Evolutionary conservation across 2,888 invertebrate species (phyloP).

Genomic region (Pseudococcus longispinus): DNA sequence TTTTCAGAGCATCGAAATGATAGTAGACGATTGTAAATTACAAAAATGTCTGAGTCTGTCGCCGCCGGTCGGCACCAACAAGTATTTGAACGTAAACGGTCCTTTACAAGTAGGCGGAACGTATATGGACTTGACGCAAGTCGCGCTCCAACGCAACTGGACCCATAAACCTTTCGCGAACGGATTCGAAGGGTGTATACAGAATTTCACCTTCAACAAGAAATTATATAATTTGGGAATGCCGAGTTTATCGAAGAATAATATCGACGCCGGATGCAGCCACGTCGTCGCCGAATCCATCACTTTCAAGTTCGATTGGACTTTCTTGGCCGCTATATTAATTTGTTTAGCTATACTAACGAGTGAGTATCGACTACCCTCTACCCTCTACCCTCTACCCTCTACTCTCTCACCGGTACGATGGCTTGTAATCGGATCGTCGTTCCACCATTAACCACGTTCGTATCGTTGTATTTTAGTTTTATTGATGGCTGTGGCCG

Average conservation of each 20-base stretch:
- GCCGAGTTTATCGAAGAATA: slow-evolving; percentile 76
- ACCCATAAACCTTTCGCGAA: slow-evolving; percentile 72
- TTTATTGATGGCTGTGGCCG: slow-evolving; percentile 87
- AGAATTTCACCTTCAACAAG: slow-evolving; percentile 86
- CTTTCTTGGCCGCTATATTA: slow-evolving; percentile 87
- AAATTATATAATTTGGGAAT: slow-evolving; percentile 88
- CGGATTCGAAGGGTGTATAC: slow-evolving; percentile 87
- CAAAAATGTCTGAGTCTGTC: slow-evolving; percentile 76
- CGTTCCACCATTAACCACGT: neutral
- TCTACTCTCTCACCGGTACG: too few relatives aligned
- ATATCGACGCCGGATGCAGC: slow-evolving; percentile 76
- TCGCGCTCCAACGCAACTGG: slow-evolving; percentile 75
- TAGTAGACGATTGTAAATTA: slow-evolving; percentile 76
- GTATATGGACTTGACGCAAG: slow-evolving; percentile 70
- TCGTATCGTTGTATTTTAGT: slow-evolving; percentile 65
- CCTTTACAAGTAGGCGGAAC: slow-evolving; percentile 87
- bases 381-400: too few relatives aligned
- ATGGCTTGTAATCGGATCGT: neutral
- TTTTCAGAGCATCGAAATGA: slow-evolving; percentile 72
- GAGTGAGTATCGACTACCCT: slow-evolving; percentile 71
- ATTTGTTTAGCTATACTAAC: slow-evolving; percentile 85
- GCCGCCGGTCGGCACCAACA: slow-evolving; percentile 74
- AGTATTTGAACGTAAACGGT: slow-evolving; percentile 80
- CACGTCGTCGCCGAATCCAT: slow-evolving; percentile 77
- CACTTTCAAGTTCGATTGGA: slow-evolving; percentile 83